phyloP scores from a whole-genome alignment of 2,888 invertebrate species.

The Phymatocera aterrima region DNA sequence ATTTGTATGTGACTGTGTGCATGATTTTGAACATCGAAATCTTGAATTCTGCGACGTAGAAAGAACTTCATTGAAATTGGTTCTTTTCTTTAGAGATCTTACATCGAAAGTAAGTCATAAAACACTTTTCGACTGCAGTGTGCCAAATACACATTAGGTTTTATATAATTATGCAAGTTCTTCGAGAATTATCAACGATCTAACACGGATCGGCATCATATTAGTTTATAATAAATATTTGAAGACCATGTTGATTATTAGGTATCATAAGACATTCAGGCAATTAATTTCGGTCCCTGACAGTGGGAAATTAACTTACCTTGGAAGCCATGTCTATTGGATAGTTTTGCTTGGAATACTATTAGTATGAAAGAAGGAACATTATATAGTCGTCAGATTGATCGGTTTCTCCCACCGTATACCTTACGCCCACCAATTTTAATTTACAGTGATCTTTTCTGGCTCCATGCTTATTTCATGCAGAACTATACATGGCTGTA shows the following conservation, averaged over 20 bases:
- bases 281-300: not conserved
- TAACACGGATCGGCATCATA: too few relatives aligned
- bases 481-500: not conserved
- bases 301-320: conserved; percentile 10
- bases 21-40: too few relatives aligned
- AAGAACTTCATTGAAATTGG: not conserved
- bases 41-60: too few relatives aligned
- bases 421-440: not conserved
- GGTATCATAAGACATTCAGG: not conserved
- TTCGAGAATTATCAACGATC: too few relatives aligned
- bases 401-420: conserved; percentile 32
- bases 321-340: conserved; percentile 32
- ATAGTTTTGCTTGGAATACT: conserved; percentile 3
- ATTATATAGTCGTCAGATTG: conserved; percentile 38
- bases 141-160: not conserved
- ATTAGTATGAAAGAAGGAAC: not conserved
- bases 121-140: not conserved
- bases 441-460: not conserved
- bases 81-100: not conserved
- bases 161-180: too few relatives aligned
- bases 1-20: too few relatives aligned
- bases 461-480: not conserved
- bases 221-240: too few relatives aligned
- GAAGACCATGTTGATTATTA: not conserved
- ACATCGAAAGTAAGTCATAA: not conserved